Percentiles rank a stretch among this genome's conserved stretches.
Evolutionary conservation across 2,113 vertebrate species (phyloP).

Genomic region (Cynocephalus volans): DNA sequence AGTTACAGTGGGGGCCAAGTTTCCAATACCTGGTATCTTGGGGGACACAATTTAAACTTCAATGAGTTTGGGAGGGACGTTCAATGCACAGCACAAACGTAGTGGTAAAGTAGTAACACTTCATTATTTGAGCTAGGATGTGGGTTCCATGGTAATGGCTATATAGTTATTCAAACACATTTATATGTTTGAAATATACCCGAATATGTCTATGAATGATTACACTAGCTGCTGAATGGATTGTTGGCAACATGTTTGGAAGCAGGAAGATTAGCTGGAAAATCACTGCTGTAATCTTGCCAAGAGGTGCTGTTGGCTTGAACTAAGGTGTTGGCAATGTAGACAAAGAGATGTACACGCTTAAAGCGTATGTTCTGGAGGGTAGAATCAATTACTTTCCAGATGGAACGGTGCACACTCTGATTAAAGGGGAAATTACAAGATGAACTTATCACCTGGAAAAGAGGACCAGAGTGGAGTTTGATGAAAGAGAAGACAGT

Average conservation of each 20-base stretch:
- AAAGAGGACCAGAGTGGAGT: background rate
- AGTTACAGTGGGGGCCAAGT: no score
- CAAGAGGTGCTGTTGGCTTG: background rate
- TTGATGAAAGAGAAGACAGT: background rate
- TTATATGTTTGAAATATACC: background rate
- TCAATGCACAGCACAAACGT: no score
- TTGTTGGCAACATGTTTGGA: background rate
- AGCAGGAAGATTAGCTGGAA: background rate
- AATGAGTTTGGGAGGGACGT: no score
- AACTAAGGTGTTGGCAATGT: background rate
- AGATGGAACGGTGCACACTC: background rate
- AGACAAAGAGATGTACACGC: background rate
- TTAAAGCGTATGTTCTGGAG: constrained; percentile 34
- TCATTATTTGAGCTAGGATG: background rate
- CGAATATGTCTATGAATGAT: constrained; percentile 48
- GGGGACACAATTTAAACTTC: no score
- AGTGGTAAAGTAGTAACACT: background rate
- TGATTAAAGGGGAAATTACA: constrained; percentile 3
- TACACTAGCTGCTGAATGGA: background rate
- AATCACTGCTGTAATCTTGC: background rate
- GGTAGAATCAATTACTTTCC: background rate
- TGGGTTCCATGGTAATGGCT: background rate
- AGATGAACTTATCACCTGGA: background rate
- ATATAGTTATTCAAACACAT: background rate
- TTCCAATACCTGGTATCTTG: no score